Base-by-base conservation (phyloP, 2,113 vertebrate species). In the Thinocorus orbignyianus region DNA sequence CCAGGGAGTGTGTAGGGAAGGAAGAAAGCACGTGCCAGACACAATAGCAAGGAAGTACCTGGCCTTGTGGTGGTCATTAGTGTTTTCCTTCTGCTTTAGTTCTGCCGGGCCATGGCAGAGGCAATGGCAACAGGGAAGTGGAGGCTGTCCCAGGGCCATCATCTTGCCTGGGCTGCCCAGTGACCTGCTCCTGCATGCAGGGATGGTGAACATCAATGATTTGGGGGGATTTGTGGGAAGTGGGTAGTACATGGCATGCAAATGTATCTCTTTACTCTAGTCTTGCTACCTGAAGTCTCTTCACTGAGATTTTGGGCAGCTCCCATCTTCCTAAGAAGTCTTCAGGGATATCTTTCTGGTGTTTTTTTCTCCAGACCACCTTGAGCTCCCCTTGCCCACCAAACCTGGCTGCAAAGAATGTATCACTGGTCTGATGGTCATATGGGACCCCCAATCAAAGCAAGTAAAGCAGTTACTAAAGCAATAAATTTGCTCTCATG, bases 1-100 rank as follows among this genome's bases (percentile, higher is more conserved):
- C 42, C 37, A 44, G 18, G 37, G 22, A 3, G 4, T 3, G 23
- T 33, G 35, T 1, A 49, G 33, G 70, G 91, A 95, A 96, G 95
- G 93, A 97, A 96, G 48, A 48, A 84, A 55, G 48, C 10, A 7
- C 64, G 84, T 86, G 89, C 52, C 4, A 3, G 33, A 23, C 70
- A 95, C 41, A 68, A 91, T 8, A 80, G 64, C 71, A 65, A 94
- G 90, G 95, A 97, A 96, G 44, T 92, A 92, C 64, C 82, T 91
- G 64, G 70, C 71, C 70, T 88, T 84, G 70, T 31, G 44, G 71
- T 2, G 15, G 48, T 92, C 48, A 68, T 39, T 35, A 77, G 24
- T 18, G 41, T 51, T 96, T 94, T n/a, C 71, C 80, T 39, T 69
- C 23, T 22, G 13, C 31, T 57, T 57, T 1, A 15, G 24, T 51